Evolutionary conservation across 2,888 invertebrate genomes (phyloP).

Genomic region (Limenitis camilla): DNA sequence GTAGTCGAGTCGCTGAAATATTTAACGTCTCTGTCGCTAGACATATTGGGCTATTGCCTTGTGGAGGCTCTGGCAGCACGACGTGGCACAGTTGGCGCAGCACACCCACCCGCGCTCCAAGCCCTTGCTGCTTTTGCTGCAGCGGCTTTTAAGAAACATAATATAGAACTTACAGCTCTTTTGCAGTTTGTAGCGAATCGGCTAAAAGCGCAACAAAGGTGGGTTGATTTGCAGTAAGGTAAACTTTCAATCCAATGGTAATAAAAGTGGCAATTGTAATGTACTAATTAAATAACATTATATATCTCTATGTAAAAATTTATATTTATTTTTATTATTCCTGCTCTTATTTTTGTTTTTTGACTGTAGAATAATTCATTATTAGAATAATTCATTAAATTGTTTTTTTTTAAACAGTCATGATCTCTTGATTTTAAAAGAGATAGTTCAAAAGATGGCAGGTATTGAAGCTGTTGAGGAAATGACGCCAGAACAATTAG

Average conservation of each 20-base stretch:
- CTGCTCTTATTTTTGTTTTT: neutral
- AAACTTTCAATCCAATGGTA: too few relatives aligned
- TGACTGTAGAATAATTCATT: neutral
- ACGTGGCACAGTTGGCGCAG: slow-evolving; percentile 76
- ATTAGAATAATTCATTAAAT: neutral
- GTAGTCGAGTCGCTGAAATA: slow-evolving; percentile 99
- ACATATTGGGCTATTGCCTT: slow-evolving; percentile 95
- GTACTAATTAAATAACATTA: neutral
- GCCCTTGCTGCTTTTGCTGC: slow-evolving; percentile 97
- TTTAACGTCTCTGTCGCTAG: slow-evolving; percentile 94
- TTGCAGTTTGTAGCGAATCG: slow-evolving; percentile 98
- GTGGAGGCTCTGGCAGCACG: slow-evolving; percentile 84
- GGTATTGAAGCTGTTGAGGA: slow-evolving; percentile 98
- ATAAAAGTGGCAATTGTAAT: too few relatives aligned
- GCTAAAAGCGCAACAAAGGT: slow-evolving; percentile 96
- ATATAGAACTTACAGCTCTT: slow-evolving; percentile 94
- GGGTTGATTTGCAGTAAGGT: too few relatives aligned
- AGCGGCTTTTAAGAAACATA: slow-evolving; percentile 97
- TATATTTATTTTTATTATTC: neutral
- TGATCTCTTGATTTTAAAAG: slow-evolving; percentile 94
- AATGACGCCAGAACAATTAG: slow-evolving; percentile 95
- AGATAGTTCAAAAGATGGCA: slow-evolving; percentile 99
- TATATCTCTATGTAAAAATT: too few relatives aligned
- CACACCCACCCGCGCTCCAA: slow-evolving; percentile 94
- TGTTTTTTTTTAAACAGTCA: slow-evolving; percentile 68